phyloP scores from a whole-genome alignment of 2,797 vertebrate genomes.

The Xenops minutus region DNA sequence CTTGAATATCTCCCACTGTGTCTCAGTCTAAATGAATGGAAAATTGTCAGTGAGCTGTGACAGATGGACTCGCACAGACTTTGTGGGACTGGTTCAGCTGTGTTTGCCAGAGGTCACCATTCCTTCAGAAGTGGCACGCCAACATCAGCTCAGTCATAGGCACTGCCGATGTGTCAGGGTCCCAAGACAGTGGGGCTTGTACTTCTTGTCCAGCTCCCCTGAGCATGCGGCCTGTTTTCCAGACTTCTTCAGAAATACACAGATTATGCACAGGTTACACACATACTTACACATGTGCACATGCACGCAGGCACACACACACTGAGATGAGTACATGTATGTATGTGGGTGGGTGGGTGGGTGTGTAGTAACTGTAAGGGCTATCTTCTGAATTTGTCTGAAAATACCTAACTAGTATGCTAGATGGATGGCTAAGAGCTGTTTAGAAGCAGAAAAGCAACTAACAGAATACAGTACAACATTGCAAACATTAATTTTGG shows the following conservation, averaged over 20 bases:
- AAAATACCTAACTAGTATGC: neutral
- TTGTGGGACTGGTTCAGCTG: neutral
- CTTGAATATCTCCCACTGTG: neutral
- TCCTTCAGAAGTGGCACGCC: neutral
- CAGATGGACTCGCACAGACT: neutral
- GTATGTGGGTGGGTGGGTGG: neutral
- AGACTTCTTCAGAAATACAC: neutral
- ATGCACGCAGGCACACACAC: neutral
- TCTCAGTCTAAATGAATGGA: neutral
- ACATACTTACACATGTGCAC: neutral
- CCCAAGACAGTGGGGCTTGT: accelerated
- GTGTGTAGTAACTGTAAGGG: neutral
- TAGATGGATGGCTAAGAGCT: neutral
- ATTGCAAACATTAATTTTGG: neutral
- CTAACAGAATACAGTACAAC: neutral
- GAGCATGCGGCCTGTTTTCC: neutral
- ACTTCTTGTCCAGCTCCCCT: neutral
- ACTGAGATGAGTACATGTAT: neutral
- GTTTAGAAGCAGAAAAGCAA: neutral
- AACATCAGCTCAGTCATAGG: neutral
- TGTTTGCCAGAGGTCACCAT: neutral
- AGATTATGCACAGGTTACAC: neutral
- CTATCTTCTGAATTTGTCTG: neutral
- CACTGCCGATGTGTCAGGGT: accelerated
- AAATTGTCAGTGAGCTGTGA: neutral